A percentile compares a stretch with the other conserved stretches of the same genome.
phyloP scores from a whole-genome alignment of 30 jellyfish, hydroid and myxozoan species.

The Chironex yamaguchii region DNA sequence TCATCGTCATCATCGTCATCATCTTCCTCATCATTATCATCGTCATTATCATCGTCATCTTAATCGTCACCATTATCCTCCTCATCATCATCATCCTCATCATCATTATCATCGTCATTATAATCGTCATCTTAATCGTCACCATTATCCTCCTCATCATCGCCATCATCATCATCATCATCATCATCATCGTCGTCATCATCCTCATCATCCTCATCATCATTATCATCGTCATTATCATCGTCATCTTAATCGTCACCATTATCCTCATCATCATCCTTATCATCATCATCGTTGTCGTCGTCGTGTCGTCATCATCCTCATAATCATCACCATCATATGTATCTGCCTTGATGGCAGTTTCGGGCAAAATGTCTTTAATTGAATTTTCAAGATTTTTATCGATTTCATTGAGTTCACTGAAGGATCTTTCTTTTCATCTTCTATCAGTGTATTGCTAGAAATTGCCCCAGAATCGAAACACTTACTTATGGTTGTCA shows the following conservation, averaged over 20 bases:
- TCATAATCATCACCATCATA: too few relatives aligned
- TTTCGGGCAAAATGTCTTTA: slow-evolving; percentile 7
- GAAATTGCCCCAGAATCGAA: slow-evolving; percentile 15
- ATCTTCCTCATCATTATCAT: too few relatives aligned
- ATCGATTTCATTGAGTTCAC: slow-evolving; percentile 8
- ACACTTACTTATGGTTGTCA: slow-evolving; percentile 18
- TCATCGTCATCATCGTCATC: too few relatives aligned
- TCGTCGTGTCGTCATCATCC: not conserved
- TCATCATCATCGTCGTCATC: not conserved
- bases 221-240: too few relatives aligned
- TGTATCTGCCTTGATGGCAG: slow-evolving; percentile 1
- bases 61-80: too few relatives aligned
- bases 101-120: too few relatives aligned
- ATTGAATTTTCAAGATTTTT: not conserved
- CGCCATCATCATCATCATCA: slow-evolving; percentile 10
- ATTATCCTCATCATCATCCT: not conserved
- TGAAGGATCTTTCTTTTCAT: slow-evolving; percentile 8
- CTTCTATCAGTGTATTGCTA: slow-evolving; percentile 11
- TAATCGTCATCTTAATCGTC: too few relatives aligned
- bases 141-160: too few relatives aligned
- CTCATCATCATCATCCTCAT: too few relatives aligned
- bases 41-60: too few relatives aligned
- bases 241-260: too few relatives aligned
- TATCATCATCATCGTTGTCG: not conserved
- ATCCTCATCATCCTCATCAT: not conserved